Base-by-base conservation (phyloP, 2,797 vertebrate species). In the Centroberyx gerrardi region DNA sequence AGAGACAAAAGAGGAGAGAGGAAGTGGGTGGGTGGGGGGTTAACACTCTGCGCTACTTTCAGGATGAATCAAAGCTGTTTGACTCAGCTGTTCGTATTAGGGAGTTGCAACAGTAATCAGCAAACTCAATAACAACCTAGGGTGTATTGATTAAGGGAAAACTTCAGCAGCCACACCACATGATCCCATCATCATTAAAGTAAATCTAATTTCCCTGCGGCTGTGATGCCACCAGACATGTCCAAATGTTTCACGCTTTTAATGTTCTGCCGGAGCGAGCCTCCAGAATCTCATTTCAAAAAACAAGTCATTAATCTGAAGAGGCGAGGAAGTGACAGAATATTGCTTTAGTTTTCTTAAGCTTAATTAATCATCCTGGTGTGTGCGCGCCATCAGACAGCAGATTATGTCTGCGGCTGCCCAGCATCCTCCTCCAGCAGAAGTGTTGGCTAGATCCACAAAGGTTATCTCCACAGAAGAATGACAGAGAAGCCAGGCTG, bases 301-400 rank as follows among this genome's bases (percentile, higher is more conserved):
- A 79, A 87, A 44, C 64, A 58, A 72, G 62, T 75, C 65, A 90
- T 89, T 86, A 72, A 87, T 90, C 75, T 77, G 51, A 55, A 68
- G 58, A 73, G 9, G 61, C 60, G 48, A 1, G 4, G 48, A 68
- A 69, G 64, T 63, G 53, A 62, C 38, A 65, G 55, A 84, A 67
- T 60, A 80, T 68, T 61, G 70, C 68, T 85, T 82, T 82, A 18
- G 7, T 72, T 84, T 77, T 73, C 74, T 71, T 72, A 54, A 83
- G 66, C 61, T 71, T 84, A 87, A 89, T 94, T 86, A 90, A 90
- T 86, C 85, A 90, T 83, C 72, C 61, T 28, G 9, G 53, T 70
- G 78, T 77, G 72, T n/a, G n/a, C 70, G 75, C 74, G 66, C 69
- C 73, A 82, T 74, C 72, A 80, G 76, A 86, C 62, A 31, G 59